Conservation (phyloP, 37 sponge, comb jelly and placozoan genomes). For the Tethya wilhelma region DNA sequence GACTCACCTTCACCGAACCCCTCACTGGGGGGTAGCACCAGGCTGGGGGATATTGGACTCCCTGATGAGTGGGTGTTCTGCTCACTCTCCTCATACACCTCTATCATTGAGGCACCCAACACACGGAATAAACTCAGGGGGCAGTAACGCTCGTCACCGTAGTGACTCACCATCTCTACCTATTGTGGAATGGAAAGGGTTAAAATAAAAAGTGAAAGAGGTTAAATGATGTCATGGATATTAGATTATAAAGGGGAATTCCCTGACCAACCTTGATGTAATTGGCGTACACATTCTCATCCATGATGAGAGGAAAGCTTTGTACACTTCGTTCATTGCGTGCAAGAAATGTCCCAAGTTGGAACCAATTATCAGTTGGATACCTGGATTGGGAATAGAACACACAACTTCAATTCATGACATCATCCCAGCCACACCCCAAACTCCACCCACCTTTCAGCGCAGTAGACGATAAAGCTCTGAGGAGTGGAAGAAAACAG, state of each 20-base stretch:
- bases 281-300: constrained; percentile 76
- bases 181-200: constrained; percentile 6
- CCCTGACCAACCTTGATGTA: constrained; percentile 47
- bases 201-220: neutral
- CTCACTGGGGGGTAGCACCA: constrained; percentile 10
- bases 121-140: constrained; percentile 87
- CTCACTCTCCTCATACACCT: constrained; percentile 46
- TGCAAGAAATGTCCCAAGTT: constrained; percentile 56
- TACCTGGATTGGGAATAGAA: neutral
- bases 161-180: constrained; percentile 83
- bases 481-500: constrained; percentile 93
- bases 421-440: neutral
- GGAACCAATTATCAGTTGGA: constrained; percentile 40
- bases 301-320: constrained; percentile 55
- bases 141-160: constrained; percentile 90
- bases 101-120: constrained; percentile 86
- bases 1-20: constrained; percentile 18
- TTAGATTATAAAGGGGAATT: neutral
- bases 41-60: neutral
- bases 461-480: constrained; percentile 68
- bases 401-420: neutral
- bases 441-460: constrained; percentile 62
- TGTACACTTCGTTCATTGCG: constrained; percentile 69
- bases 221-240: neutral
- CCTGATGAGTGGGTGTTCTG: neutral